These are phyloP conservation scores for Lepisosteus oculatus DNA, from an alignment of 2,113 vertebrate species.

Conservation along the genomic window DNA sequence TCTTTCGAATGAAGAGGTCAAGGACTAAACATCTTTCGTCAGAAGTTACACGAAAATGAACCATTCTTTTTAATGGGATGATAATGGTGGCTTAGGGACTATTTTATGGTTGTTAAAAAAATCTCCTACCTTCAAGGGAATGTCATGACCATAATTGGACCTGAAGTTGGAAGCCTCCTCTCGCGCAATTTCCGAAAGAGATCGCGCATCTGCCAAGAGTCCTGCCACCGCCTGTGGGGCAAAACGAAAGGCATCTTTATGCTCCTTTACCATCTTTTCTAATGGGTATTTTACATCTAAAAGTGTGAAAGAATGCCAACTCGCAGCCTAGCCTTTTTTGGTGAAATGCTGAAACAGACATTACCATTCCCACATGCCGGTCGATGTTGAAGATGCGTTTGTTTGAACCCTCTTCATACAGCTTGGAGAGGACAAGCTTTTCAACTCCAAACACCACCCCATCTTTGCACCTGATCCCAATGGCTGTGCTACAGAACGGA, in stretches of 20 bases:
- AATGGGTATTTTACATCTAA: neutral
- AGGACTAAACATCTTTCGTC: no score
- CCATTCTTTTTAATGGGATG: no score
- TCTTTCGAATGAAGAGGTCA: no score
- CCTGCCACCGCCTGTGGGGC: constrained; percentile 85
- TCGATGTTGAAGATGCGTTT: constrained; percentile 98
- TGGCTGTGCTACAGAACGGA: constrained; percentile 79
- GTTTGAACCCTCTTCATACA: constrained; percentile 96
- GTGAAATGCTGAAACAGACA: constrained; percentile 4
- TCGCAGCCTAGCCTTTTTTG: no score
- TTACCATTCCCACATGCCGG: constrained; percentile 95
- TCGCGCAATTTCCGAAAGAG: constrained; percentile 88
- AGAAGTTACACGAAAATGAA: no score
- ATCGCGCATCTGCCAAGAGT: constrained; percentile 90
- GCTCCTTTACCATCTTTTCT: neutral
- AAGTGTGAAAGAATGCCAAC: neutral
- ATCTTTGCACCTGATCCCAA: constrained; percentile 94
- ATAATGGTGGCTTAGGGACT: no score
- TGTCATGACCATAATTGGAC: constrained; percentile 92
- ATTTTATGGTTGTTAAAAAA: neutral
- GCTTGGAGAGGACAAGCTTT: constrained; percentile 94
- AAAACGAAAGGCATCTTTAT: neutral
- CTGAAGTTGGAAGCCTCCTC: constrained; percentile 97
- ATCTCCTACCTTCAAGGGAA: constrained; percentile 84
- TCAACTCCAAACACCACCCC: constrained; percentile 96